Base-by-base conservation (phyloP, 2,113 vertebrate species). In the Rousettus leschenaultii region DNA sequence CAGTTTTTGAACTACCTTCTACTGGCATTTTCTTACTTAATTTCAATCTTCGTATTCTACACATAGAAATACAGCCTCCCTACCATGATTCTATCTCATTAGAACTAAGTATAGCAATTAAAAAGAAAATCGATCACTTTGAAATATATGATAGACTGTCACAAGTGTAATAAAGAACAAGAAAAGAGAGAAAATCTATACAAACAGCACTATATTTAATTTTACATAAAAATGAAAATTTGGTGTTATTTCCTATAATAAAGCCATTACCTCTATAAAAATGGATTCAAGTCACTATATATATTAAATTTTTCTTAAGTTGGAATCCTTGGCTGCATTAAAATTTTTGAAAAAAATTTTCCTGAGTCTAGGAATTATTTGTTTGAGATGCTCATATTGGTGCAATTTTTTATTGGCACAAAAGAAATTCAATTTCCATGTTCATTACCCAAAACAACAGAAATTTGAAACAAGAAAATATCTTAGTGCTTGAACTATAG, bases 361-460 rank as follows among this genome's bases (percentile, higher is more conserved):
- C 74, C 48, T 93, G 45, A 97, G 30, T 96, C 78, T 89, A 96
- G 98, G 88, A 98, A 98, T 98, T 98, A 97, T 95, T 95, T 97
- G 83, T 89, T 95, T 94, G 93, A 97, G 92, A 96, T 98, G 96
- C 9, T 43, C 78, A 90, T 92, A 96, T 88, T 92, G 95, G 91
- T 90, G 94, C 79, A 97, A 96, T 98, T 97, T 97, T 98, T 99
- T 98, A 98, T 97, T 98, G 98, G 96, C 79, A 97, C 96, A 97
- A 96, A 98, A 98, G 68, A 96, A 98, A 98, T 98, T 96, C 98
- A 99, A 99, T 99, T 99, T 98, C 98, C 96, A 99, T 98, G 98
- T 98, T 99, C 98, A 99, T 99, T 99, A 99, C 98, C 97, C 98
- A 98, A 99, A 98, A 98, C 97, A 98, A 98, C 10, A 98, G 97